phyloP scores from a whole-genome alignment of 2,888 invertebrate species.

The Callyntrura guangdongensis region DNA sequence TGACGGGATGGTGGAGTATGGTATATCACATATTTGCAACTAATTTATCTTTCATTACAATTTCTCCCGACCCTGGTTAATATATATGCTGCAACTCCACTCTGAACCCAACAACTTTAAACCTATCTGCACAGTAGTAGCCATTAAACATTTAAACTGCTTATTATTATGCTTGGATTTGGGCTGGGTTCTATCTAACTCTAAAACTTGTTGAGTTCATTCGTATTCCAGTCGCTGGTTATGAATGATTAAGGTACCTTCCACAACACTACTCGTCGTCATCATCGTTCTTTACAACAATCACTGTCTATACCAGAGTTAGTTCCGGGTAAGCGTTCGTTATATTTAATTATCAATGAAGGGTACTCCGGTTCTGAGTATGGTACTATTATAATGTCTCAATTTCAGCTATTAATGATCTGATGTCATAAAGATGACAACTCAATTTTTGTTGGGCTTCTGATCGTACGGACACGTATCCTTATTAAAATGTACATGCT shows the following conservation, averaged over 20 bases:
- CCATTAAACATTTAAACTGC: too few species aligned
- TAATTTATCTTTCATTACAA: too few species aligned
- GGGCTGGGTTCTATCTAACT: too few species aligned
- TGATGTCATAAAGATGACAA: slow-evolving; percentile 5
- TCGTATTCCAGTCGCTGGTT: neutral
- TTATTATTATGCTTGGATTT: too few species aligned
- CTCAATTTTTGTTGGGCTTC: slow-evolving; percentile 11
- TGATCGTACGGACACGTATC: neutral
- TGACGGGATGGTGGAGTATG: too few species aligned
- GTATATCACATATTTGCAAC: too few species aligned
- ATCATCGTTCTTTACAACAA: neutral
- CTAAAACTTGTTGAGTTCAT: neutral
- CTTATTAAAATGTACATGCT: neutral
- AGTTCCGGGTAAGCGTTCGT: slow-evolving; percentile 15
- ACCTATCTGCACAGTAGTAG: too few species aligned
- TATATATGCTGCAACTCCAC: too few species aligned
- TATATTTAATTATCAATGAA: neutral
- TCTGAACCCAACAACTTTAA: too few species aligned
- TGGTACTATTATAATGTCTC: neutral
- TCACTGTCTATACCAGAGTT: too few species aligned
- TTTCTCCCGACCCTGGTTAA: too few species aligned
- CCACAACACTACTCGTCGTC: too few species aligned
- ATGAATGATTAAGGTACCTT: neutral
- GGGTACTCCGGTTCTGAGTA: neutral
- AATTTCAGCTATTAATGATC: neutral